Percentiles rank a stretch among this genome's conserved stretches.
phyloP scores from a whole-genome alignment of 2,797 vertebrate genomes.

The Selene dorsalis region DNA sequence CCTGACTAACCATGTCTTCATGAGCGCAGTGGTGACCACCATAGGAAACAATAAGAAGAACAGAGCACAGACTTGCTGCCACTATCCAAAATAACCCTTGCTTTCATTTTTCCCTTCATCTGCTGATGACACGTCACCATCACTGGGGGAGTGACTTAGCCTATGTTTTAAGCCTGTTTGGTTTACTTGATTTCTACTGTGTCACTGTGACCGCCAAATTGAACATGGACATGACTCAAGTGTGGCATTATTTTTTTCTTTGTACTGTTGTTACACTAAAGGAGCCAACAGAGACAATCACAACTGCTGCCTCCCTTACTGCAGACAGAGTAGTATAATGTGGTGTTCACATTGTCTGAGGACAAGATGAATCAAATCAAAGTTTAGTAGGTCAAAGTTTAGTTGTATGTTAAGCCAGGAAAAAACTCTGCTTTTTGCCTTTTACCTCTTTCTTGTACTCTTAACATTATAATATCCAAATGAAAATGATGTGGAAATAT shows the following conservation, averaged over 20 bases:
- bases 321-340: not conserved
- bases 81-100: slow-evolving; percentile 36
- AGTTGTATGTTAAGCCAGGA: not conserved
- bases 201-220: slow-evolving; percentile 28
- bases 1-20: slow-evolving; percentile 14
- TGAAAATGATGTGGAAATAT: not conserved
- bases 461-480: not conserved
- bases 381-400: not conserved
- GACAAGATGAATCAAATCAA: not conserved
- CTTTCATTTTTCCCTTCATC: slow-evolving; percentile 42
- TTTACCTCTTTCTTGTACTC: not conserved
- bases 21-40: slow-evolving; percentile 16
- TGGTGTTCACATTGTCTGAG: not conserved
- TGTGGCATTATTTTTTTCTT: slow-evolving; percentile 7
- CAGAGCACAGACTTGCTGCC: slow-evolving; percentile 19
- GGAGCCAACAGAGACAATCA: slow-evolving; percentile 15
- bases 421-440: not conserved
- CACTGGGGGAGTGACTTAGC: not conserved
- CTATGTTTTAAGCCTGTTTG: slow-evolving; percentile 20
- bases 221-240: slow-evolving; percentile 24
- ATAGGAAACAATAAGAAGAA: slow-evolving; percentile 23
- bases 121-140: slow-evolving; percentile 25
- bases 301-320: not conserved
- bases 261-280: slow-evolving; percentile 9
- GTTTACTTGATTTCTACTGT: slow-evolving; percentile 25